Base-by-base conservation (phyloP, 1,140 invertebrate genomes). In the Mactra quadrangularis region DNA sequence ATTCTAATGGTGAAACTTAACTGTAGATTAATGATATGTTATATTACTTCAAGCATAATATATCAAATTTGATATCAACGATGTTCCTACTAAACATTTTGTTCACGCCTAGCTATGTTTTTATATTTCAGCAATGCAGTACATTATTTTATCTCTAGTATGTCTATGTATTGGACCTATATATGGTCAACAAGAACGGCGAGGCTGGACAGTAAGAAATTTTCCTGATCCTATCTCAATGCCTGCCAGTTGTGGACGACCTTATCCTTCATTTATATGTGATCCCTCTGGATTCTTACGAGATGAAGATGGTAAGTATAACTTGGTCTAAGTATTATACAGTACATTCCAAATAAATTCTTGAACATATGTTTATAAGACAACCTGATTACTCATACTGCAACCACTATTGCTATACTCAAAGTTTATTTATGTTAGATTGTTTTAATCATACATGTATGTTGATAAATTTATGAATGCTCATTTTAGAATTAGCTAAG, bases 171-270 rank as follows among this genome's bases (percentile, higher is more conserved):
- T 57, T 19, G 70, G 17, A 4, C 31, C 33, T 1, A 38, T 38
- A 3, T 35, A 3, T 6, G 70, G 27, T 7, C 70, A 72, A 41
- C n/a, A n/a, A n/a, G n/a, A n/a, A n/a, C 33, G 22, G 6, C 1
- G 19, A 3, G 38, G 25, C 19, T 78, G 29, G 4, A 78, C 41
- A 1, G 76, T 78, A 13, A 38, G 25, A 17, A 78, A 35, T n/a
- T 66, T 35, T 4, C 76, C 76, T 13, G 76, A 78, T 27, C 76
- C 76, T 13, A 68, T 78, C n/a, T 31, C 45, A 4, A 62, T 45
- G 15, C 53, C 31, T n/a, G 4, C 38, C 17, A 50, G 19, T 11
- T 78, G 76, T 27, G 76, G 76, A 3, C 41, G 76, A 22, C 31
- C 31, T 0, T 38, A 27, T 0, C 64, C 76, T 1, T 78, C 76